Percentiles rank a stretch among this genome's conserved stretches.
Conservation (phyloP, 23 tunicate species). For the Botrylloides violaceus region DNA sequence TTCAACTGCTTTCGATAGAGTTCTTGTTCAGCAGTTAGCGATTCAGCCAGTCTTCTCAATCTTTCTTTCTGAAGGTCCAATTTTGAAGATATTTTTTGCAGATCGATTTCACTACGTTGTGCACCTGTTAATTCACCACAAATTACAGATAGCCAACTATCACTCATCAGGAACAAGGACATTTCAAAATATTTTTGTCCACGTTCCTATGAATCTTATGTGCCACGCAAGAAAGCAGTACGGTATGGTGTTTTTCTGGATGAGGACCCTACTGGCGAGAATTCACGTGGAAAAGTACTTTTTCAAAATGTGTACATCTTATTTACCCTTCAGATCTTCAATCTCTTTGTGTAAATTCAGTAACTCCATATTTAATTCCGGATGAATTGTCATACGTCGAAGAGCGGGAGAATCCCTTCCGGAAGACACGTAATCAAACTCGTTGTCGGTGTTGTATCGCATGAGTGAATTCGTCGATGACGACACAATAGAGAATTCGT, state of each 20-base stretch:
- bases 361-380: neutral
- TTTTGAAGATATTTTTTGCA: neutral
- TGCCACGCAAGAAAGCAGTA: too few species aligned
- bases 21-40: conserved; percentile 2
- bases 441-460: neutral
- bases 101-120: conserved; percentile 1
- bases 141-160: neutral
- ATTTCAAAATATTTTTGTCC: neutral
- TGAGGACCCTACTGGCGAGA: too few species aligned
- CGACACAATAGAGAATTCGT: conserved; percentile 1
- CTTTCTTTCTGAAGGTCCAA: conserved; percentile 1
- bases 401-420: neutral
- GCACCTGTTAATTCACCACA: neutral
- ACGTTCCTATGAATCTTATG: neutral
- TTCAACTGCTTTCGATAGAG: conserved; percentile 3
- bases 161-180: neutral
- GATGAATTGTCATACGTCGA: neutral
- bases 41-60: conserved; percentile 8
- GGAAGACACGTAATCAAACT: conserved; percentile 6
- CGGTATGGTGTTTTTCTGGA: too few species aligned
- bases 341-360: conserved; percentile 3
- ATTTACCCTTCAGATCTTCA: conserved; percentile 5
- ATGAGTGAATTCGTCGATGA: conserved; percentile 6
- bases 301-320: too few species aligned
- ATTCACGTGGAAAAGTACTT: too few species aligned